Evolutionary conservation across 2,113 vertebrate species (phyloP).

Genomic region (Pelecanoides urinatrix): DNA sequence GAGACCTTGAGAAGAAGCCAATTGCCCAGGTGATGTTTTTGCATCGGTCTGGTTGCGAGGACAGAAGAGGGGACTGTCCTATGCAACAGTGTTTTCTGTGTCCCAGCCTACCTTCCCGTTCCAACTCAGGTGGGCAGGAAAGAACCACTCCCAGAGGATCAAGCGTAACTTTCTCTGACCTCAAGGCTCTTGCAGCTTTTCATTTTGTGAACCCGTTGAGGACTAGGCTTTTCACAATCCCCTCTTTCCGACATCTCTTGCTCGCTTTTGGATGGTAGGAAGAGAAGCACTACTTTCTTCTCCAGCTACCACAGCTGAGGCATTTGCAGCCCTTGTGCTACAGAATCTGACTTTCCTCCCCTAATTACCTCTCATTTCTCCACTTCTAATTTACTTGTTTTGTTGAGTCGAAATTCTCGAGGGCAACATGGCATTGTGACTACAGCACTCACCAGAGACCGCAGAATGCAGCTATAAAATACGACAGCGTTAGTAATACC

Average conservation of each 20-base stretch:
- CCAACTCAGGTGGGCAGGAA: neutral
- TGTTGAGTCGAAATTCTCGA: neutral
- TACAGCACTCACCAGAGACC: neutral
- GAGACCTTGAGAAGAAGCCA: neutral
- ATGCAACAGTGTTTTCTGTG: neutral
- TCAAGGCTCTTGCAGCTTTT: neutral
- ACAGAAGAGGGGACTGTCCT: neutral
- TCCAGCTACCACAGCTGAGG: neutral
- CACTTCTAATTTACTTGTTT: slow-evolving; percentile 13
- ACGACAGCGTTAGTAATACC: neutral
- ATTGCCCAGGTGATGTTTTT: neutral
- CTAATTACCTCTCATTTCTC: neutral
- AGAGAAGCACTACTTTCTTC: neutral
- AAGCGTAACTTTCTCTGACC: neutral
- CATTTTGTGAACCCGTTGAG: neutral
- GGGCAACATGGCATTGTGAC: neutral
- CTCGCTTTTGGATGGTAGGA: neutral
- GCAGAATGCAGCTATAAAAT: neutral
- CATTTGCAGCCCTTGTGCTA: neutral
- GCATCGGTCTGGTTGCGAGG: neutral
- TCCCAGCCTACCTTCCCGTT: neutral
- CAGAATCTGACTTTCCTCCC: neutral
- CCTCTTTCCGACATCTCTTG: neutral
- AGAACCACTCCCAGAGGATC: neutral
- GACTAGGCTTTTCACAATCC: neutral